Evolutionary conservation across 1,140 invertebrate species (phyloP).

Genomic region (Danaus plexippus): DNA sequence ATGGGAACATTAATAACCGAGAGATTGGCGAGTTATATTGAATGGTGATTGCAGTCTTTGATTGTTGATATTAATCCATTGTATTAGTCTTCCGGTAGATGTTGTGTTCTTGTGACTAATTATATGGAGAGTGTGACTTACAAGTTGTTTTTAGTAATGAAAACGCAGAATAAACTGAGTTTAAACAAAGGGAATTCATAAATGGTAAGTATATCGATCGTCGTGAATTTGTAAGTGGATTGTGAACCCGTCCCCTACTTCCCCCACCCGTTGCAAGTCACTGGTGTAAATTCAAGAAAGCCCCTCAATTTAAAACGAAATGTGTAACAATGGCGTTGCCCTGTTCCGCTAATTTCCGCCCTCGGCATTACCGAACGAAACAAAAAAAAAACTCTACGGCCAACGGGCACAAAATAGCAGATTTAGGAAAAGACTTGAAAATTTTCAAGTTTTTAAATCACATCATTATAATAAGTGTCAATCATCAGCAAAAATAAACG

Average conservation of each 20-base stretch:
- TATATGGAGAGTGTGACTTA: not conserved
- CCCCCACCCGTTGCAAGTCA: slow-evolving; percentile 46
- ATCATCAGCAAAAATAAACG: not conserved
- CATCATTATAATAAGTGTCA: slow-evolving; percentile 3
- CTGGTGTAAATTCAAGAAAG: slow-evolving; percentile 69
- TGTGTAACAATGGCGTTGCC: slow-evolving; percentile 61
- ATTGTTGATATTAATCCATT: slow-evolving; percentile 23
- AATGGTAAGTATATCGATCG: slow-evolving; percentile 27
- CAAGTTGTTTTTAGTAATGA: not conserved
- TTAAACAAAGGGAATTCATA: slow-evolving; percentile 27
- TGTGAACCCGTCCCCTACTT: slow-evolving; percentile 13
- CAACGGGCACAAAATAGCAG: slow-evolving; percentile 1
- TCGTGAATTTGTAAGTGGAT: slow-evolving; percentile 23
- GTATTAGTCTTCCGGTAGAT: slow-evolving; percentile 13
- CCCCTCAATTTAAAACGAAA: slow-evolving; percentile 67
- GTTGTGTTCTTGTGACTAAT: slow-evolving; percentile 9
- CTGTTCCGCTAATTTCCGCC: slow-evolving; percentile 65
- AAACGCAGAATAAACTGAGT: not conserved
- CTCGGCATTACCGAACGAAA: slow-evolving; percentile 30
- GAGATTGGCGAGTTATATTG: slow-evolving; percentile 19
- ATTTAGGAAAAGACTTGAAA: slow-evolving; percentile 2
- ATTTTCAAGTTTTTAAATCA: not conserved
- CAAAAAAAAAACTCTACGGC: slow-evolving; percentile 8
- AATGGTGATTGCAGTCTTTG: slow-evolving; percentile 17
- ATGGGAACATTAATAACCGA: slow-evolving; percentile 23